Percentiles rank a stretch among this genome's conserved stretches.
Conservation (phyloP, 2,888 invertebrate genomes). For the Aphidoletes aphidimyza region DNA sequence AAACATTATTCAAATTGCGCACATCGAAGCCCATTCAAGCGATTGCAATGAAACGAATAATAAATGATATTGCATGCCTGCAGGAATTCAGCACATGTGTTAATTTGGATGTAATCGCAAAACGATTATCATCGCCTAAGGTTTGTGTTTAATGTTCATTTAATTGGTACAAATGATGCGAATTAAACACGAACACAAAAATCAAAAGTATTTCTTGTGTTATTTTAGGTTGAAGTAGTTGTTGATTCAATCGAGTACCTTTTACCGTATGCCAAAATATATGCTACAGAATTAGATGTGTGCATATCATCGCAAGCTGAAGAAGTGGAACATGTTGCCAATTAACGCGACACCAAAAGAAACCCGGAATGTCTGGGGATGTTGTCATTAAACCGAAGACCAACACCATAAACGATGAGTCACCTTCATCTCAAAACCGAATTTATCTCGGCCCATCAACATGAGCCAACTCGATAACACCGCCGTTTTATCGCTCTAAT, state of each 20-base stretch:
- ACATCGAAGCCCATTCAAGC: neutral
- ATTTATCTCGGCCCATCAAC: too few species aligned
- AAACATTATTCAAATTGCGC: neutral
- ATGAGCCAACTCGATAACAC: too few species aligned
- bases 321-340: neutral
- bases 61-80: neutral
- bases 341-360: neutral
- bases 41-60: neutral
- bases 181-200: too few species aligned
- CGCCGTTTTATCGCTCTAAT: too few species aligned
- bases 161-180: neutral
- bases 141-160: constrained; percentile 4
- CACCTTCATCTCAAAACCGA: too few species aligned
- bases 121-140: constrained; percentile 6
- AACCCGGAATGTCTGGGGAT: neutral
- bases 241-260: neutral
- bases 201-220: neutral
- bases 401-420: neutral
- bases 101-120: neutral
- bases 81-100: neutral
- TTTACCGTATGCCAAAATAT: neutral
- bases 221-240: neutral
- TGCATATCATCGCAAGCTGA: neutral
- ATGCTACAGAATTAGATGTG: neutral
- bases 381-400: too few species aligned